Percentiles rank a stretch among this genome's conserved stretches.
Evolutionary conservation across 2,797 vertebrate genomes (phyloP).

Genomic region (Artibeus lituratus): DNA sequence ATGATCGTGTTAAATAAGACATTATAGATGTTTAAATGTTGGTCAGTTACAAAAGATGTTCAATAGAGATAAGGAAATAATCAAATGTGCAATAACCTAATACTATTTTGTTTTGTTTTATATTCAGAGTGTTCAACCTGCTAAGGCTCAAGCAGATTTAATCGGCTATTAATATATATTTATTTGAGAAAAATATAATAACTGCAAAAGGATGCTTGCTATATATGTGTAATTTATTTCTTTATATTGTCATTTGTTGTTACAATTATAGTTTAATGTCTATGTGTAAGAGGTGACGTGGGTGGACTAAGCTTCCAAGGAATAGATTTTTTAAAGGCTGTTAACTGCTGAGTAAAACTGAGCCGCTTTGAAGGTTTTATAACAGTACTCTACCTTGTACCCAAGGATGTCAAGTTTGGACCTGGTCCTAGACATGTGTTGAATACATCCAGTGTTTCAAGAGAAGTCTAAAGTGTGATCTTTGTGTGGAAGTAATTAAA

Average conservation of each 20-base stretch:
- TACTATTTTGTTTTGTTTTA: slow-evolving; percentile 3
- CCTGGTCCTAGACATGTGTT: background rate
- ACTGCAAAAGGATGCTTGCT: background rate
- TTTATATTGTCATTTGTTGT: background rate
- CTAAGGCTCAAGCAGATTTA: background rate
- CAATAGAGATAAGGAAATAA: slow-evolving; percentile 49
- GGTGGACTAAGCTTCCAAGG: background rate
- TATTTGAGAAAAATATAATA: slow-evolving; percentile 32
- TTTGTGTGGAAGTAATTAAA: slow-evolving; percentile 22
- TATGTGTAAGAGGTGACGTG: background rate
- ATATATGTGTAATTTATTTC: background rate
- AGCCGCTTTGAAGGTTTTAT: background rate
- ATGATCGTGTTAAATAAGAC: slow-evolving; percentile 38
- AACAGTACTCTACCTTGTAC: background rate
- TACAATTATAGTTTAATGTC: background rate
- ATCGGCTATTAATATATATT: background rate
- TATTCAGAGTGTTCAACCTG: slow-evolving; percentile 4
- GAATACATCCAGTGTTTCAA: background rate
- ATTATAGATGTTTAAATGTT: slow-evolving; percentile 64
- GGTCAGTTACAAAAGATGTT: slow-evolving; percentile 67
- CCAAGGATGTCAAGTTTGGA: background rate
- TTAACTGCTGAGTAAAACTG: background rate
- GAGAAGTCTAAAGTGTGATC: background rate
- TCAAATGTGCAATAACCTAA: slow-evolving; percentile 73
- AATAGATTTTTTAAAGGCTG: background rate